Evolutionary conservation across 1,140 invertebrate genomes (phyloP).

Genomic region (Heliothis virescens): DNA sequence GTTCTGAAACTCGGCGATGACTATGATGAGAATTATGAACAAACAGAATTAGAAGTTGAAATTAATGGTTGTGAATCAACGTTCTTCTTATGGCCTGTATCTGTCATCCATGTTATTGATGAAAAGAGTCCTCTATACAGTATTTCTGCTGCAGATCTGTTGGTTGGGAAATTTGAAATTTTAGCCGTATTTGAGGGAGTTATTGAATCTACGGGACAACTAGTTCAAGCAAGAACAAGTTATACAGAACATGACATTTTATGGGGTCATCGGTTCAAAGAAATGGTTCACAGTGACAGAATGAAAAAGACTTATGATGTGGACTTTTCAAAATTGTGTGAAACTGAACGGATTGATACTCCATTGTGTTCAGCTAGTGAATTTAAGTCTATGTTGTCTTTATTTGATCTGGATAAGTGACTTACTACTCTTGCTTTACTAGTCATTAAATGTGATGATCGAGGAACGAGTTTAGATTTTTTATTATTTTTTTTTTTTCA

Average conservation of each 20-base stretch:
- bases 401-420: conserved; percentile 1
- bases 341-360: conserved; percentile 93
- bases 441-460: not conserved
- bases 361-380: conserved; percentile 93
- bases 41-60: conserved; percentile 90
- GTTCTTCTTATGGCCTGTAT: conserved; percentile 96
- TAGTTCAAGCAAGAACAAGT: conserved; percentile 88
- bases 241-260: conserved; percentile 90
- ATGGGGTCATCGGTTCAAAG: conserved; percentile 90
- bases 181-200: conserved; percentile 92
- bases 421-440: not conserved
- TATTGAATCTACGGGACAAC: conserved; percentile 90
- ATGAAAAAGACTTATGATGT: conserved; percentile 93
- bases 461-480: too few species aligned
- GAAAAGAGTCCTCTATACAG: conserved; percentile 91
- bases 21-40: conserved; percentile 88
- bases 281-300: conserved; percentile 92
- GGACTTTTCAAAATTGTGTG: conserved; percentile 94
- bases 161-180: conserved; percentile 91
- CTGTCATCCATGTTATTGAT: conserved; percentile 92
- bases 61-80: conserved; percentile 91
- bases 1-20: conserved; percentile 91
- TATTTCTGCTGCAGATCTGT: conserved; percentile 92
- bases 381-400: conserved; percentile 65
- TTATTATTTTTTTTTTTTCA: too few species aligned